Conservation (phyloP, 2,113 vertebrate species). For the Meleagris gallopavo region DNA sequence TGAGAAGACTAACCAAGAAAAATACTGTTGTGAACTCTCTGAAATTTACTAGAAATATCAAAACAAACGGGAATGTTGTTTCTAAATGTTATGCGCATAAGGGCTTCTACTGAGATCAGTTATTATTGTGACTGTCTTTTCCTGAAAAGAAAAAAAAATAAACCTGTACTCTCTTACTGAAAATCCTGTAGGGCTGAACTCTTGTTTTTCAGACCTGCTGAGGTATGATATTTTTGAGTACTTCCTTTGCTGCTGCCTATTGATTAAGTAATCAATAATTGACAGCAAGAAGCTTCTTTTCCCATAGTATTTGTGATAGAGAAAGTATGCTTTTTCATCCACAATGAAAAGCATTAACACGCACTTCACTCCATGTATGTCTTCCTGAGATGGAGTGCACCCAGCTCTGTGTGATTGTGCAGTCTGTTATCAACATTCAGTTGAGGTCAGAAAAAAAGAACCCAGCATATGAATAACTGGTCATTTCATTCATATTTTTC, state of each 20-base stretch:
- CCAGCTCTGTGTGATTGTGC: neutral
- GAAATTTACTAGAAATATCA: neutral
- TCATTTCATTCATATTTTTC: fast-evolving
- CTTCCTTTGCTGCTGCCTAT: neutral
- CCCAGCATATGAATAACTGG: neutral
- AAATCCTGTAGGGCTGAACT: neutral
- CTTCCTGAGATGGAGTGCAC: neutral
- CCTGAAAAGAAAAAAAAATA: neutral
- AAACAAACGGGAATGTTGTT: neutral
- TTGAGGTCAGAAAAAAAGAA: neutral
- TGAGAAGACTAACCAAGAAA: neutral
- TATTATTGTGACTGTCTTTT: neutral
- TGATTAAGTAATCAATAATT: slow-evolving; percentile 46
- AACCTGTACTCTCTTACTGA: neutral
- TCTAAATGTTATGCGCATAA: neutral
- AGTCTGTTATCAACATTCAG: neutral
- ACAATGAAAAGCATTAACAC: neutral
- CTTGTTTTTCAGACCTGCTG: slow-evolving; percentile 9
- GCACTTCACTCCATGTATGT: neutral
- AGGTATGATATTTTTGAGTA: neutral
- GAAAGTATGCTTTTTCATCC: slow-evolving; percentile 17
- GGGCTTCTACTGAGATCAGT: neutral
- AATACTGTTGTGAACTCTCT: neutral
- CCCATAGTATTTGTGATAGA: slow-evolving; percentile 2
- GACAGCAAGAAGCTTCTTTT: slow-evolving; percentile 12